Evolutionary conservation across 2,797 vertebrate genomes (phyloP).

Genomic region (Ispidina lecontei): DNA sequence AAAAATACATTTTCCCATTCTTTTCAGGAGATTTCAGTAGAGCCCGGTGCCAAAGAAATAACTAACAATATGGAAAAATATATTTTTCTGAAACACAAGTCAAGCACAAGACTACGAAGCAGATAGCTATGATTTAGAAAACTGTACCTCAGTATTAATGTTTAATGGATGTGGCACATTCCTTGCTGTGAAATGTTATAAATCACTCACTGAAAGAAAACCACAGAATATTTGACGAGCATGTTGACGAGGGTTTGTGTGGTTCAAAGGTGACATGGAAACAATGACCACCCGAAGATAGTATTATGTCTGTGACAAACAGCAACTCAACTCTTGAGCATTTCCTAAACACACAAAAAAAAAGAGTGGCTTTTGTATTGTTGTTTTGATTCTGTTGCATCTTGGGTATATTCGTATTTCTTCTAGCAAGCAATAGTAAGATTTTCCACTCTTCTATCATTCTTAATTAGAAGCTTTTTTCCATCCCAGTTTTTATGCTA

Average conservation of each 20-base stretch:
- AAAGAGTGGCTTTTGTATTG: background rate
- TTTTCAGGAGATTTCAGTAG: constrained; percentile 12
- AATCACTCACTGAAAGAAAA: constrained; percentile 54
- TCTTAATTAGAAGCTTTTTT: constrained; percentile 53
- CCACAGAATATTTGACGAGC: constrained; percentile 46
- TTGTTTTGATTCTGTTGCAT: constrained; percentile 15
- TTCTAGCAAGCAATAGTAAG: constrained; percentile 31
- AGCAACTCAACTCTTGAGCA: background rate
- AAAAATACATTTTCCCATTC: background rate
- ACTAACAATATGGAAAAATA: constrained; percentile 1
- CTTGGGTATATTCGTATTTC: constrained; percentile 42
- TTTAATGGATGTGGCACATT: constrained; percentile 59
- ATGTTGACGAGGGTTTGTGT: background rate
- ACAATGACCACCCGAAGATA: constrained; percentile 51
- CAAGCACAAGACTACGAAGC: constrained; percentile 8
- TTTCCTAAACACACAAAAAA: background rate
- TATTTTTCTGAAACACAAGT: constrained; percentile 40
- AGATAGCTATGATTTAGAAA: constrained; percentile 56
- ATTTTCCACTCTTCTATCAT: constrained; percentile 43
- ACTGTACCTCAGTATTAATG: constrained; percentile 50
- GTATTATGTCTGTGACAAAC: constrained; percentile 37
- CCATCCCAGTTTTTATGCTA: constrained; percentile 34
- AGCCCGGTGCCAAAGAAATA: constrained; percentile 18
- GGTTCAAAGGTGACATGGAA: constrained; percentile 53
- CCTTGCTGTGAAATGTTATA: constrained; percentile 56